Conservation (phyloP, 1,140 invertebrate genomes). For the Drosophila pachea region DNA sequence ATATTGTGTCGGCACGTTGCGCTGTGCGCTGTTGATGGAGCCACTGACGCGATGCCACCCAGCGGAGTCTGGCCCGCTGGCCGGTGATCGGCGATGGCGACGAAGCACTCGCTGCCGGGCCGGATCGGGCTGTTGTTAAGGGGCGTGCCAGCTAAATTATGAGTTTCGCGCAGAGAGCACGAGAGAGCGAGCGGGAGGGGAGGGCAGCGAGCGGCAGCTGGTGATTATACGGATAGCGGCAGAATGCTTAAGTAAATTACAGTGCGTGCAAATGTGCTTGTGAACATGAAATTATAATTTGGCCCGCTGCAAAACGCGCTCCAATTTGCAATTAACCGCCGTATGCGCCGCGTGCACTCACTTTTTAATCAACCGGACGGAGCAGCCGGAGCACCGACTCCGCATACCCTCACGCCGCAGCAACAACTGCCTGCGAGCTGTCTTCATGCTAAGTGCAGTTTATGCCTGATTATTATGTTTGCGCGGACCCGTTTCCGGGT, state of each 20-base stretch:
- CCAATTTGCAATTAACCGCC: conserved; percentile 69
- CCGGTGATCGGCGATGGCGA: no score
- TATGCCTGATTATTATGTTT: conserved; percentile 70
- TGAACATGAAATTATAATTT: conserved; percentile 78
- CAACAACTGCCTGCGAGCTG: conserved; percentile 2
- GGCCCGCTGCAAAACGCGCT: conserved; percentile 44
- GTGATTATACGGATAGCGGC: conserved; percentile 60
- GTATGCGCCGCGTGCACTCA: conserved; percentile 41
- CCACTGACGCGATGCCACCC: conserved; percentile 73
- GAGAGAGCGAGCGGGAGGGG: conserved; percentile 32
- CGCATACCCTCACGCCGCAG: conserved; percentile 1
- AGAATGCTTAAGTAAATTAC: conserved; percentile 78
- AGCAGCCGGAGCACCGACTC: conserved; percentile 6
- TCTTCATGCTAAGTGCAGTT: conserved; percentile 67
- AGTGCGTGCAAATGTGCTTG: conserved; percentile 78
- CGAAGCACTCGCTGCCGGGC: no score
- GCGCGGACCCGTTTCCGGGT: conserved; percentile 59
- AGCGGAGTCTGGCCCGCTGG: conserved; percentile 31
- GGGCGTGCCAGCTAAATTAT: conserved; percentile 77
- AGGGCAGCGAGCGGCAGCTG: conserved; percentile 10
- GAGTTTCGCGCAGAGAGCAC: conserved; percentile 73
- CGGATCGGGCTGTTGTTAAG: conserved; percentile 60
- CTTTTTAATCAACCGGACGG: conserved; percentile 61
- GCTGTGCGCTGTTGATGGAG: conserved; percentile 66
- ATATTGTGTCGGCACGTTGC: conserved; percentile 71